These are phyloP conservation scores for Labeo rohita DNA, from an alignment of 2,113 vertebrate species.

Conservation along the genomic window DNA sequence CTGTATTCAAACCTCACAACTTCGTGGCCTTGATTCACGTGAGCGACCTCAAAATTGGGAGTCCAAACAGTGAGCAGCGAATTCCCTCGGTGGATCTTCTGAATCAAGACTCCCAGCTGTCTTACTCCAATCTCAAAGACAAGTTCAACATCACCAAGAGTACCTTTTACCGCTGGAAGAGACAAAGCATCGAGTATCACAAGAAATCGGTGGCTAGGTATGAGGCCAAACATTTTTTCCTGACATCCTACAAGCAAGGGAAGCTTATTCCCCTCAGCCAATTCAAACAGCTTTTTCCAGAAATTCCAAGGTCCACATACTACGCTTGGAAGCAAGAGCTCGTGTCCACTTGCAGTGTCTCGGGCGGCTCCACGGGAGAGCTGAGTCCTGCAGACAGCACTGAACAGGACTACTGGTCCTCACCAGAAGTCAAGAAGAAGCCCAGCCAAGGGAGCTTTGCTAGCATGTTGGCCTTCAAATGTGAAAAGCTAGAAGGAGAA, in stretches of 20 bases:
- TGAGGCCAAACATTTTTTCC: constrained; percentile 92
- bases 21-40: constrained; percentile 87
- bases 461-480: constrained; percentile 65
- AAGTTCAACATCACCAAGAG: constrained; percentile 90
- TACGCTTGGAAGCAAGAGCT: constrained; percentile 97
- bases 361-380: constrained; percentile 68
- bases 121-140: constrained; percentile 85
- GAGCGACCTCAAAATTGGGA: constrained; percentile 69
- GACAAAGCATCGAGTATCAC: constrained; percentile 87
- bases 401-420: constrained; percentile 76
- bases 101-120: constrained; percentile 78
- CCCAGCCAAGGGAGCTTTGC: constrained; percentile 65
- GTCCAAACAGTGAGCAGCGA: constrained; percentile 54
- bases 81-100: constrained; percentile 72
- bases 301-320: constrained; percentile 93
- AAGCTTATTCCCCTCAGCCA: constrained; percentile 86
- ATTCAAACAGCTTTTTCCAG: constrained; percentile 90
- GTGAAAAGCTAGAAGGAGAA: constrained; percentile 70
- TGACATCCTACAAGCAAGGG: constrained; percentile 86
- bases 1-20: constrained; percentile 85
- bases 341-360: constrained; percentile 73
- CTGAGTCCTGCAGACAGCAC: constrained; percentile 73
- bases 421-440: constrained; percentile 68
- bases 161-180: constrained; percentile 94
- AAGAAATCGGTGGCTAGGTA: constrained; percentile 87